Conservation (phyloP, 2,797 vertebrate species). For the Pangasius djambal region DNA sequence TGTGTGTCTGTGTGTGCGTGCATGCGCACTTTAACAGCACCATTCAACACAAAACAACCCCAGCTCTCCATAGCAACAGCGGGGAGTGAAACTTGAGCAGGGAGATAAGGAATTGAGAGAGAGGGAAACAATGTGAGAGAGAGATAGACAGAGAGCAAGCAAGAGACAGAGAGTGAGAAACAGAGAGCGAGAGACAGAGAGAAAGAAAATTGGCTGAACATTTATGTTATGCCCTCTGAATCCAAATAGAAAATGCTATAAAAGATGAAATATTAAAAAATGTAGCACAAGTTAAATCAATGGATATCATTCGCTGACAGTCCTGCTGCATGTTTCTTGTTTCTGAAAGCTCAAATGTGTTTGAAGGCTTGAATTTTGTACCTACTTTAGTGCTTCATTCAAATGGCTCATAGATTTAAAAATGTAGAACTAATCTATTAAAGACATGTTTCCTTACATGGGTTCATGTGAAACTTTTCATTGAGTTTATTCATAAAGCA, state of each 20-base stretch:
- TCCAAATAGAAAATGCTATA: not conserved
- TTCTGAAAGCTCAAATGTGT: not conserved
- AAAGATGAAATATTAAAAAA: not conserved
- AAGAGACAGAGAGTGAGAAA: not conserved
- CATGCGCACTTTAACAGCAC: slow-evolving; percentile 31
- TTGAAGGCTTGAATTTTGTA: not conserved
- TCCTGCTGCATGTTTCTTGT: not conserved
- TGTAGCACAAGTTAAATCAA: not conserved
- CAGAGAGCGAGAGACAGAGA: not conserved
- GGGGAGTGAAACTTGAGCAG: slow-evolving; percentile 52
- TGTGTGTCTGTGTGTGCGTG: slow-evolving; percentile 17
- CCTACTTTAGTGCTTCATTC: not conserved
- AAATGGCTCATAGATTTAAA: not conserved
- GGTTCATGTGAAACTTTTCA: not conserved
- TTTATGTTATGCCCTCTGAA: not conserved
- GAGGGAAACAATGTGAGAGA: not conserved
- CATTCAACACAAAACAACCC: slow-evolving; percentile 46
- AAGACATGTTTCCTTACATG: not conserved
- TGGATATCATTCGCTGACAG: not conserved
- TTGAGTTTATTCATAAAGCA: not conserved
- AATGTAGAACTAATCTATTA: not conserved
- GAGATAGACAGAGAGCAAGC: not conserved
- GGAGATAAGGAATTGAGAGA: slow-evolving; percentile 34
- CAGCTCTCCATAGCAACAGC: slow-evolving; percentile 52
- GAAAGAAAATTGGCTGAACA: not conserved